Percentiles rank a stretch among this genome's conserved stretches.
Evolutionary conservation across 1,140 invertebrate species (phyloP).

Genomic region (Mycetomoellerius zeteki): DNA sequence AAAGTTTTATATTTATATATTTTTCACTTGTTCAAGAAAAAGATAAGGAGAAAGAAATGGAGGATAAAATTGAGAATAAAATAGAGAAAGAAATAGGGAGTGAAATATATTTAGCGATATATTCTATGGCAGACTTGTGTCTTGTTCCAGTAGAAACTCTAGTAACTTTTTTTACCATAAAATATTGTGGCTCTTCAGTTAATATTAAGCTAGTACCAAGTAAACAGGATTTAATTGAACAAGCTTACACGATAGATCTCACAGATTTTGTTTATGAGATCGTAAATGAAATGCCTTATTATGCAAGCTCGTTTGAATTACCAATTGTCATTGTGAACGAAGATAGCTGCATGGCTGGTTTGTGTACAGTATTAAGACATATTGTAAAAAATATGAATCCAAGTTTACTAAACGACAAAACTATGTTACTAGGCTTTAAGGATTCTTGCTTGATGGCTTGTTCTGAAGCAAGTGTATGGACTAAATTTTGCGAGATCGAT

Average conservation of each 20-base stretch:
- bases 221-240: conserved; percentile 61
- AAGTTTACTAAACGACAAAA: conserved; percentile 81
- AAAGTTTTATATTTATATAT: conserved; percentile 25
- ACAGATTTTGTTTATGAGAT: conserved; percentile 76
- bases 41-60: conserved; percentile 69
- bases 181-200: conserved; percentile 82
- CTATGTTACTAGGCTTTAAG: conserved; percentile 91
- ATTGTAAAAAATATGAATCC: conserved; percentile 87
- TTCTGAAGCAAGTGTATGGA: conserved; percentile 95
- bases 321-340: conserved; percentile 88
- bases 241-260: conserved; percentile 77
- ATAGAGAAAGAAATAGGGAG: conserved; percentile 72
- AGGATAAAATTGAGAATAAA: too few species aligned
- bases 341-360: conserved; percentile 90
- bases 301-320: conserved; percentile 86
- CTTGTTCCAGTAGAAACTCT: conserved; percentile 85
- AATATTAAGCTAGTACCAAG: conserved; percentile 77
- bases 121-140: conserved; percentile 74
- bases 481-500: conserved; percentile 96
- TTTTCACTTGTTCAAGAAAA: not conserved
- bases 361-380: conserved; percentile 90
- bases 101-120: conserved; percentile 83
- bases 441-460: conserved; percentile 93
- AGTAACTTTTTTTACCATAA: conserved; percentile 83
- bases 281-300: conserved; percentile 78